Percentiles rank a stretch among this genome's conserved stretches.
These are phyloP conservation scores for Thera obeliscata DNA, from an alignment of 2,888 invertebrate genomes.

Conservation along the genomic window DNA sequence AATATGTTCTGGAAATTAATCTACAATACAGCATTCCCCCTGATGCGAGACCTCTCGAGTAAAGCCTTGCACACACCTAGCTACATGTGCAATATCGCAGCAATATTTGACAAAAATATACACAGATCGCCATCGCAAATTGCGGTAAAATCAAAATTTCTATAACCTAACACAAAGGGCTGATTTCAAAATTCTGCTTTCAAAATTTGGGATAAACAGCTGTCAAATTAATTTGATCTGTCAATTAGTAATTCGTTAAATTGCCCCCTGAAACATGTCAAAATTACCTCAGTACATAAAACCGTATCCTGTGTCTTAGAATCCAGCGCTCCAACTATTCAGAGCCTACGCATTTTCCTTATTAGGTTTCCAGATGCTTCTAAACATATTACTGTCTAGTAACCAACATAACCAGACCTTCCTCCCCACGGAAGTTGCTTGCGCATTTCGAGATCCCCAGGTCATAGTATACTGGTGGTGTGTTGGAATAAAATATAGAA, in stretches of 20 bases:
- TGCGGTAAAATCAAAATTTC: too few relatives aligned
- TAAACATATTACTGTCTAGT: slow-evolving; percentile 35
- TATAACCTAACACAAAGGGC: too few relatives aligned
- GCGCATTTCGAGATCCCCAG: slow-evolving; percentile 38
- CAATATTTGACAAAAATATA: too few relatives aligned
- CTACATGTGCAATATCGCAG: too few relatives aligned
- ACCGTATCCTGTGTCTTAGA: slow-evolving; percentile 3
- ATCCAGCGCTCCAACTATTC: slow-evolving; percentile 8
- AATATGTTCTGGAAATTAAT: slow-evolving; percentile 57
- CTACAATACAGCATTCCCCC: slow-evolving; percentile 40
- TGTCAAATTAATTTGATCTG: too few relatives aligned
- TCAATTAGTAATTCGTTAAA: too few relatives aligned
- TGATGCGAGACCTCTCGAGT: not conserved
- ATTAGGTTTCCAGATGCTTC: slow-evolving; percentile 56
- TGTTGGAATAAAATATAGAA: slow-evolving; percentile 67
- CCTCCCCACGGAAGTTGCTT: not conserved
- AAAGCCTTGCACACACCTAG: too few relatives aligned
- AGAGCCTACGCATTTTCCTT: slow-evolving; percentile 57
- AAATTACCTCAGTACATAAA: not conserved
- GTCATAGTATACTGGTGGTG: slow-evolving; percentile 45
- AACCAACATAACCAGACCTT: slow-evolving; percentile 44
- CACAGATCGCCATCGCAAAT: too few relatives aligned
- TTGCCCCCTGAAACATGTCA: too few relatives aligned
- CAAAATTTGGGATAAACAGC: too few relatives aligned
- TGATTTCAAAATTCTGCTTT: too few relatives aligned